Percentiles rank a stretch among this genome's conserved stretches.
These are phyloP conservation scores for Clarias magur DNA, from an alignment of 2,113 vertebrate genomes.

Conservation along the genomic window DNA sequence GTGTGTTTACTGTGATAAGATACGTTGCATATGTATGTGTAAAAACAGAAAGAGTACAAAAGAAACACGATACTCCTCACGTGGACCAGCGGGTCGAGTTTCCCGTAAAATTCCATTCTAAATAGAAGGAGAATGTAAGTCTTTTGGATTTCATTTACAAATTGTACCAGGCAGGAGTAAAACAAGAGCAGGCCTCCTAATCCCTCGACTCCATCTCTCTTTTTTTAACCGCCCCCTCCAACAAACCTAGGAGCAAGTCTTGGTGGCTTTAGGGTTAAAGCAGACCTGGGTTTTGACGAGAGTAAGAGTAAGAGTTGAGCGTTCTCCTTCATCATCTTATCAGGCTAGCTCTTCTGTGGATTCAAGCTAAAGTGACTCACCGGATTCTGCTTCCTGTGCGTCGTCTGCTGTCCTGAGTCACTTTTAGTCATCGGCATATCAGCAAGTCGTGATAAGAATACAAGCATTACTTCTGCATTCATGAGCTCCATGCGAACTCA, in stretches of 20 bases:
- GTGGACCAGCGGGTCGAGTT: constrained; percentile 7
- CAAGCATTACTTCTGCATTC: background rate
- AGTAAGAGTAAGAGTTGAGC: background rate
- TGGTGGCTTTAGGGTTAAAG: background rate
- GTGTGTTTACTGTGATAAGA: constrained; percentile 25
- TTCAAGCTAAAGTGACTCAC: constrained; percentile 21
- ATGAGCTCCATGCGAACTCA: background rate
- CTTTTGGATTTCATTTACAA: constrained; percentile 13
- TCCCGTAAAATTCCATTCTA: constrained; percentile 32
- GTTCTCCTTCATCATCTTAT: background rate
- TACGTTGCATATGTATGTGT: background rate
- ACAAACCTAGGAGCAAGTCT: background rate
- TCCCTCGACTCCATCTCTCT: background rate
- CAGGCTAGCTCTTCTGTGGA: background rate
- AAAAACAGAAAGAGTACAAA: background rate
- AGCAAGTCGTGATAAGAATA: background rate
- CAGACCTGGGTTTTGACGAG: background rate
- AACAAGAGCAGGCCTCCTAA: background rate
- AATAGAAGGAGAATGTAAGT: constrained; percentile 27
- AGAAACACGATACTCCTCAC: constrained; percentile 8
- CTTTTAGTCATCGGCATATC: constrained; percentile 16
- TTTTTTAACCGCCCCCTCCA: background rate
- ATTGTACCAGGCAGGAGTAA: constrained; percentile 15
- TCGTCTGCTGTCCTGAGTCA: constrained; percentile 8
- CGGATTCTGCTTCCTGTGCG: background rate